These are phyloP conservation scores for Ctenosaura bakeri DNA, from an alignment of 2,797 vertebrate species.

Conservation along the genomic window DNA sequence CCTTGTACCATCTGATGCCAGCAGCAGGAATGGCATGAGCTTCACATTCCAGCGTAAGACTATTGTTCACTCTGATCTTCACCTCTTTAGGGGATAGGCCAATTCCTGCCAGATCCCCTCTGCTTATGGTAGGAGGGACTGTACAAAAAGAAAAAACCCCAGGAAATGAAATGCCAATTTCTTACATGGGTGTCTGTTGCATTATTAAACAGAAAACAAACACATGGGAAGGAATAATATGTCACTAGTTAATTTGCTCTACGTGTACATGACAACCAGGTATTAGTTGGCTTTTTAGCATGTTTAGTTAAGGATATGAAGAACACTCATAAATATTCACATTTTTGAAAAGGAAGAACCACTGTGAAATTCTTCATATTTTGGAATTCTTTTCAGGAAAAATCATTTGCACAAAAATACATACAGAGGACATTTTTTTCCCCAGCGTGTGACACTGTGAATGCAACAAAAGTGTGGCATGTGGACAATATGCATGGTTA, in stretches of 20 bases:
- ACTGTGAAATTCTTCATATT: too few species aligned
- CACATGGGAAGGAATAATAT: too few species aligned
- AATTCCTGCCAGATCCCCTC: constrained; percentile 85
- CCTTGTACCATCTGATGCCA: constrained; percentile 94
- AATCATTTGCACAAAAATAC: too few species aligned
- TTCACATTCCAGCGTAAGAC: constrained; percentile 91
- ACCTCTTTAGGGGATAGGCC: constrained; percentile 91
- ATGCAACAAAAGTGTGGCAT: not conserved
- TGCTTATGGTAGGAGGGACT: constrained; percentile 96
- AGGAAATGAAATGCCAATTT: constrained; percentile 12
- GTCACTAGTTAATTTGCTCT: not conserved
- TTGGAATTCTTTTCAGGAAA: too few species aligned
- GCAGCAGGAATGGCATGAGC: constrained; percentile 90
- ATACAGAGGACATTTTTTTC: too few species aligned
- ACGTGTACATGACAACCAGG: too few species aligned
- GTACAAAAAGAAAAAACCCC: constrained; percentile 62
- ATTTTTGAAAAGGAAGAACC: too few species aligned
- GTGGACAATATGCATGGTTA: not conserved
- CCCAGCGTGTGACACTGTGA: not conserved
- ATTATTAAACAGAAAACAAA: not conserved
- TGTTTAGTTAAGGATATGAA: too few species aligned
- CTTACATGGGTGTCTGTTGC: not conserved
- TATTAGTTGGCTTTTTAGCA: not conserved
- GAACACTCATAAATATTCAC: too few species aligned
- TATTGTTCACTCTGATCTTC: constrained; percentile 94